Evolutionary conservation across 2,888 invertebrate species (phyloP).

Genomic region (Epistrophe eligans): DNA sequence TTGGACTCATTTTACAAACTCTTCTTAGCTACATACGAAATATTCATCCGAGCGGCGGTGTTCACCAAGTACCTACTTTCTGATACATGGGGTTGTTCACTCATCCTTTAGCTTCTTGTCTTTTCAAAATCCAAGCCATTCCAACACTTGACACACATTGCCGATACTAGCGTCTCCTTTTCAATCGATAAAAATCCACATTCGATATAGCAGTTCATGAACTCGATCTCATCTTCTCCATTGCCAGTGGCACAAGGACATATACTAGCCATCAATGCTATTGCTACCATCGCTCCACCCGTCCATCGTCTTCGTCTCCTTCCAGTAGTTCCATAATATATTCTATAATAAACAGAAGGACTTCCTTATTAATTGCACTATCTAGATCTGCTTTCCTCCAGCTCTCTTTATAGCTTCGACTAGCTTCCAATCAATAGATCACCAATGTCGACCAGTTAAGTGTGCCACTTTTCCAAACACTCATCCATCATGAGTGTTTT

Average conservation of each 20-base stretch:
- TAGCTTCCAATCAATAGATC: constrained; percentile 39
- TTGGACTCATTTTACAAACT: too few species aligned
- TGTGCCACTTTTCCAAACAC: constrained; percentile 58
- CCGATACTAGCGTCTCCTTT: neutral
- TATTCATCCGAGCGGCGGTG: too few species aligned
- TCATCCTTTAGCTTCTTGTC: neutral
- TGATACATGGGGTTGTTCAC: neutral
- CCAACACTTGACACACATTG: constrained; percentile 38
- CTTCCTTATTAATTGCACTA: constrained; percentile 59
- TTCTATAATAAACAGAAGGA: constrained; percentile 26
- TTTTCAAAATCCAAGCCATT: neutral
- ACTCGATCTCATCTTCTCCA: constrained; percentile 29
- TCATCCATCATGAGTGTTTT: constrained; percentile 65
- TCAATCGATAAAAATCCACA: constrained; percentile 41
- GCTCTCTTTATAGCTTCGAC: neutral
- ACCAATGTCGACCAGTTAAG: constrained; percentile 48
- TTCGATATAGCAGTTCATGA: constrained; percentile 44
- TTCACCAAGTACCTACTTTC: neutral
- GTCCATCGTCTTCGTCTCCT: constrained; percentile 41
- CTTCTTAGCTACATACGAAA: too few species aligned
- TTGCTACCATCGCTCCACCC: constrained; percentile 16
- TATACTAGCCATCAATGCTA: constrained; percentile 6
- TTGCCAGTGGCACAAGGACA: constrained; percentile 53
- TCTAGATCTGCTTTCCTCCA: constrained; percentile 9
- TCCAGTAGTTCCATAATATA: constrained; percentile 35